Base-by-base conservation (phyloP, 2,888 invertebrate genomes). In the Drosophila atripex region DNA sequence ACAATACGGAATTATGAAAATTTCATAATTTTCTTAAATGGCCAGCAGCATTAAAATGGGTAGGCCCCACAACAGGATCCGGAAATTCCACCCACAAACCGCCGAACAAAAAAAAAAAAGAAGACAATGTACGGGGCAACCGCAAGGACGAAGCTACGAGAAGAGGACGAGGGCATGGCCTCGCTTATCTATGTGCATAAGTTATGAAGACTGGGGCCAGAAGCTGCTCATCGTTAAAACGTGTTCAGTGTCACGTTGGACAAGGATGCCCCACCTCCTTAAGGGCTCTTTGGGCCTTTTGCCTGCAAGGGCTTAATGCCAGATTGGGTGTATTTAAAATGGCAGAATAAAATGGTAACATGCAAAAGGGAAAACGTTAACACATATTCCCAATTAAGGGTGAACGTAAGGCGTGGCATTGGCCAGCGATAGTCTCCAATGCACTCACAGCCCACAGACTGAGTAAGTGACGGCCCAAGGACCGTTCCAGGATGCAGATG, bases 121-220 rank as follows among this genome's bases (percentile, higher is more conserved):
- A 38, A 14, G 25, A 43, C 21, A 52, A 58, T 25, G 32, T 58
- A 12, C 16, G 9, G 9, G 1, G 51, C 45, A 46, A 46, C 64
- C 52, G 61, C 43, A 63, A 32, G 59, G 64, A 63, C 53, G 45
- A 38, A 35, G 57, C 14, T 43, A 49, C 61, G 56, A 12, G 46
- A 38, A 38, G 16, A 46, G 56, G 56, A 61, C 38, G 56, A 51
- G 47, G 41, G 50, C 49, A 45, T 64, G 84, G 52, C 57, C n/a
- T 64, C 77, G 83, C 83, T 84, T 88, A 84, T 84, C 84, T 84
- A 87, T 84, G 86, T 85, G 86, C 84, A 84, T 84, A 84, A 88
- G 88, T 79, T 88, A 84, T 84, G 77, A 87, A 35, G 53, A 43
- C 52, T 47, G 76, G 41, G 86, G 61, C 57, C 61, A 79, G 58